A percentile compares a stretch with the other conserved stretches of the same genome.
These are phyloP conservation scores for Rhogogaster chlorosoma DNA, from an alignment of 2,888 invertebrate genomes.

Conservation along the genomic window DNA sequence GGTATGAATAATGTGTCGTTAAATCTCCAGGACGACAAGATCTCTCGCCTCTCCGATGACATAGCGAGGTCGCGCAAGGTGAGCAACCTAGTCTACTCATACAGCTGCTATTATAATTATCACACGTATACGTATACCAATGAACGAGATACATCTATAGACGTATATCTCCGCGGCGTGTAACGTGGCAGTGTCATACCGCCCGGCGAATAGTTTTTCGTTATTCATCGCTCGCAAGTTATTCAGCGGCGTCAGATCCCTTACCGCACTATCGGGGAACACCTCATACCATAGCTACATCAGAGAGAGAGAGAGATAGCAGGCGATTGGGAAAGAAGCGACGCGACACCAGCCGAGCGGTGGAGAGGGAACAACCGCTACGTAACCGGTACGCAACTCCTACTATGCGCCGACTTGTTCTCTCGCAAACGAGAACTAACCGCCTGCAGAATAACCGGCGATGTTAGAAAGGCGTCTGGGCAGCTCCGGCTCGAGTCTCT, in stretches of 20 bases:
- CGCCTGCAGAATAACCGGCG: background rate
- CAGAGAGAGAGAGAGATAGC: background rate
- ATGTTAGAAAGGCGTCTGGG: constrained; percentile 28
- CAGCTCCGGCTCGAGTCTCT: background rate
- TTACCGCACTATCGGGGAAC: background rate
- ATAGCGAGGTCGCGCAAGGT: constrained; percentile 37
- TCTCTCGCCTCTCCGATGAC: constrained; percentile 12
- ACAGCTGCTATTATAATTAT: background rate
- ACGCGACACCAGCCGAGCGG: background rate
- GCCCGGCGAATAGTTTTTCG: background rate
- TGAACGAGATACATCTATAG: background rate
- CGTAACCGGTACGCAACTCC: constrained; percentile 12
- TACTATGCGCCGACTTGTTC: background rate
- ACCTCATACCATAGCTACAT: background rate
- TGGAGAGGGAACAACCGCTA: background rate
- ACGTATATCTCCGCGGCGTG: background rate
- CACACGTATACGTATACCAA: background rate
- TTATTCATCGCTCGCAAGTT: background rate
- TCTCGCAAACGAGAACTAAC: background rate
- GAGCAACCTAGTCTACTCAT: constrained; percentile 25
- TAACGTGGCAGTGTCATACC: background rate
- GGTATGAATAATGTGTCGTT: constrained; percentile 12
- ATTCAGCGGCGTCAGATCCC: background rate
- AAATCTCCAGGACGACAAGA: background rate
- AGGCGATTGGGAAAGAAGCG: background rate